phyloP scores from a whole-genome alignment of 2,888 invertebrate genomes.

The Lithophane socia region DNA sequence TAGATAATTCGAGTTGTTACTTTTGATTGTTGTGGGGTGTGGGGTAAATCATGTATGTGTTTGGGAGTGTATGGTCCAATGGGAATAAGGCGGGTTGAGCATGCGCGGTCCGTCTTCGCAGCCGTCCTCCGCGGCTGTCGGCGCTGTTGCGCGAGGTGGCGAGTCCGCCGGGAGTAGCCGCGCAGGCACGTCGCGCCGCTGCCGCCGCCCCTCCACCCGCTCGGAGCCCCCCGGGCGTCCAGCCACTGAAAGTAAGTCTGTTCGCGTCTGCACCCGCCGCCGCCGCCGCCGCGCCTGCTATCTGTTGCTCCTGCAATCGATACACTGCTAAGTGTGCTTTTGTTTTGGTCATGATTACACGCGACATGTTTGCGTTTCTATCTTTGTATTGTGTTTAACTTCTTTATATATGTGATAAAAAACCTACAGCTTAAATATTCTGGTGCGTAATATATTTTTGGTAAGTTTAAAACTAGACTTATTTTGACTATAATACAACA shows the following conservation, averaged over 20 bases:
- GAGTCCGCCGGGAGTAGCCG: conserved; percentile 66
- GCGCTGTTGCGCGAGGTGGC: conserved; percentile 38
- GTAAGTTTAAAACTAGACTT: conserved; percentile 17
- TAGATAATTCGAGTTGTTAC: conserved; percentile 6
- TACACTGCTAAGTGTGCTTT: conserved; percentile 55
- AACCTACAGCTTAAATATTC: neutral
- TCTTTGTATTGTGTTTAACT: conserved; percentile 6
- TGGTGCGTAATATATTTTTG: conserved; percentile 6
- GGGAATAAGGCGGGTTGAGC: conserved; percentile 57
- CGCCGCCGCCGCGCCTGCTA: conserved; percentile 24
- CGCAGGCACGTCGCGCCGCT: conserved; percentile 50
- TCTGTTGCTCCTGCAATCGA: conserved; percentile 63
- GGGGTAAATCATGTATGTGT: conserved; percentile 10
- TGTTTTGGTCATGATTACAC: conserved; percentile 56
- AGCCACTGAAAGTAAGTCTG: conserved; percentile 37
- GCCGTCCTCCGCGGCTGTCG: conserved; percentile 27
- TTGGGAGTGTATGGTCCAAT: conserved; percentile 44
- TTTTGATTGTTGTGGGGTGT: conserved; percentile 17
- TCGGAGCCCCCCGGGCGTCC: conserved; percentile 7
- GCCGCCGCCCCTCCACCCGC: conserved; percentile 25
- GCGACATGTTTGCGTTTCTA: conserved; percentile 41
- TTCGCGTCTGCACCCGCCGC: conserved; percentile 3
- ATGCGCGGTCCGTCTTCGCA: conserved; percentile 68
- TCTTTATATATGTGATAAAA: neutral
- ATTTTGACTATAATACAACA: neutral